Base-by-base conservation (phyloP, 2,113 vertebrate genomes). In the Globicephala melas region DNA sequence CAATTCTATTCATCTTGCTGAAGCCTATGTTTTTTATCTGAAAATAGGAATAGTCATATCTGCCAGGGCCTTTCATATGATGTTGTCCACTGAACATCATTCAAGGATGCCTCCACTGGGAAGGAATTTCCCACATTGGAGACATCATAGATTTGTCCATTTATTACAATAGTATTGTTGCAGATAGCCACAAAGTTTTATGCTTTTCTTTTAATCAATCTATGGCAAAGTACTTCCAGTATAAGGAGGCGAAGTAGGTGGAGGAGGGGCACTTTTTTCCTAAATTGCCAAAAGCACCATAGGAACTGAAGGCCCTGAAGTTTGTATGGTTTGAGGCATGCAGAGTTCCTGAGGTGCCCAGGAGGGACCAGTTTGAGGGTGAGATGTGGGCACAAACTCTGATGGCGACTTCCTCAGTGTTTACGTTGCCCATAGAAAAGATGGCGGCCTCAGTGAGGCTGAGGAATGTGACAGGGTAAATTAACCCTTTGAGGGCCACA, bases 11-110 rank as follows among this genome's bases (percentile, higher is more conserved):
- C 5, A 70, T 80, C 11, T 20, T 13, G 33, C 17, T 55, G 26
- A 87, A 58, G 1, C 21, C 9, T 31, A 17, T 25, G 31, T 63
- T 38, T 18, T 21, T 83, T n/a, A 47, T 88, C 1, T 9, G 3
- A 90, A 86, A 70, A 89, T 26, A 21, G 58, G 53, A 50, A 77
- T 13, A 62, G 8, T 7, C 47, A 13, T 6, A 79, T 28, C 58
- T 36, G 1, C 3, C 38, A 38, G 25, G 23, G 12, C 12, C 31
- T 1, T 25, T 31, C 11, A 5, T n/a, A 18, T 0, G 1, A 12
- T 63, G 12, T 41, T 65, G 9, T 77, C 8, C 2, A 5, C 55
- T 55, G 36, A 63, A 26, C 1, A 47, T 5, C 20, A 2, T 11
- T 0, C 31, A 38, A 58, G 13, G 5, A 36, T 31, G 17, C 8